phyloP scores from a whole-genome alignment of 1,140 invertebrate genomes.

The Drosophila triauraria region DNA sequence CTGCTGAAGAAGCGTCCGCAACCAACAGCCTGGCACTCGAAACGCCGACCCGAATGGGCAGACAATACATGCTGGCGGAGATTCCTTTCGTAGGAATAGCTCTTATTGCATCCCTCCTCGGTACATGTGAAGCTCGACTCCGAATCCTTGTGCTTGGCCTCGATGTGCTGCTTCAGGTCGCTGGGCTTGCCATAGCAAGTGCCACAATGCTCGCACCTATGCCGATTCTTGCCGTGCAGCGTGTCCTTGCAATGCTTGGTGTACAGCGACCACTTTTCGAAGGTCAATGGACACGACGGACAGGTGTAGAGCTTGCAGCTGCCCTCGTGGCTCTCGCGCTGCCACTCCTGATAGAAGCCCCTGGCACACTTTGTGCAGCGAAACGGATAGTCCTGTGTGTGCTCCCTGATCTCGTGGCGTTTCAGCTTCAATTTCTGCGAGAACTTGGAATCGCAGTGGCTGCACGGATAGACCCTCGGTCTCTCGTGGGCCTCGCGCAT shows the following conservation, averaged over 20 bases:
- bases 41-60: slow-evolving; percentile 67
- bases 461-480: slow-evolving; percentile 67
- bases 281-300: slow-evolving; percentile 41
- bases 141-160: slow-evolving; percentile 50
- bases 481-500: slow-evolving; percentile 71
- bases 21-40: slow-evolving; percentile 59
- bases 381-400: slow-evolving; percentile 71
- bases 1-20: slow-evolving; percentile 75
- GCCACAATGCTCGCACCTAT: slow-evolving; percentile 68
- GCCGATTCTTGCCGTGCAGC: slow-evolving; percentile 54
- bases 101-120: slow-evolving; percentile 58
- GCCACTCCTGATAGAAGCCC: slow-evolving; percentile 75
- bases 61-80: slow-evolving; percentile 65
- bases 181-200: slow-evolving; percentile 53
- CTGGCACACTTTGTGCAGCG: slow-evolving; percentile 67
- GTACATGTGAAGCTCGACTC: slow-evolving; percentile 48
- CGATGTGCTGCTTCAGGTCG: slow-evolving; percentile 58
- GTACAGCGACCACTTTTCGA: slow-evolving; percentile 78
- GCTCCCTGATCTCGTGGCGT: slow-evolving; percentile 73
- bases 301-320: slow-evolving; percentile 74
- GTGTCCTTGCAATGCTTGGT: slow-evolving; percentile 72
- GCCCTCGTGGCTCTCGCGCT: slow-evolving; percentile 66
- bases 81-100: slow-evolving; percentile 73
- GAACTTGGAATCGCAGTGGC: slow-evolving; percentile 68
- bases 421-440: slow-evolving; percentile 78